Evolutionary conservation across 2,888 invertebrate genomes (phyloP).

Genomic region (Noctua janthe): DNA sequence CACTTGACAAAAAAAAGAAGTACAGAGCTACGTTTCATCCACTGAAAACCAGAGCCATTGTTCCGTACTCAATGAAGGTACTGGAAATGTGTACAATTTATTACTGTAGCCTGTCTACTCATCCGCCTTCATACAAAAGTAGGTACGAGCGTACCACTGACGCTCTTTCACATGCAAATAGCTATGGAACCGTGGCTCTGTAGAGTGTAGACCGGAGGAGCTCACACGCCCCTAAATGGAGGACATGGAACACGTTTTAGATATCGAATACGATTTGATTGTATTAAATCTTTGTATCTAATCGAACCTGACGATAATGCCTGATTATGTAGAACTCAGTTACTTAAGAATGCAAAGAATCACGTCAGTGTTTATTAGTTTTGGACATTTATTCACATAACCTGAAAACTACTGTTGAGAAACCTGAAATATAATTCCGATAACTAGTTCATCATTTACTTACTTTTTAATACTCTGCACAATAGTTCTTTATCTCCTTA

Average conservation of each 20-base stretch:
- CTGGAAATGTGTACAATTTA: slow-evolving; percentile 72
- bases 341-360: not conserved
- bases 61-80: slow-evolving; percentile 59
- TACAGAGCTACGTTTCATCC: slow-evolving; percentile 3
- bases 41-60: slow-evolving; percentile 41
- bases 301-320: not conserved
- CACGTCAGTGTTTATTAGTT: not conserved
- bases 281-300: slow-evolving; percentile 71
- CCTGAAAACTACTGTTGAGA: not conserved
- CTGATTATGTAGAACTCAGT: not conserved
- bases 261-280: slow-evolving; percentile 84
- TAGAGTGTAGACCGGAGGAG: slow-evolving; percentile 34
- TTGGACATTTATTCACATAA: not conserved
- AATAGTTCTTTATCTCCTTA: not conserved
- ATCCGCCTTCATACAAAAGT: slow-evolving; percentile 72
- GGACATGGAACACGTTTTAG: slow-evolving; percentile 84
- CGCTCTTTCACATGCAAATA: slow-evolving; percentile 85
- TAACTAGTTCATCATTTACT: not conserved
- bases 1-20: slow-evolving; percentile 8
- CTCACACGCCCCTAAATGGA: slow-evolving; percentile 68
- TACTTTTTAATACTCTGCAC: not conserved
- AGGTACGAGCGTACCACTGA: slow-evolving; percentile 71
- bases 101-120: slow-evolving; percentile 68
- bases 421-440: not conserved
- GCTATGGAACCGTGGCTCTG: slow-evolving; percentile 67